Evolutionary conservation across 2,797 vertebrate genomes (phyloP).

Genomic region (Orientallactaga sibirica): DNA sequence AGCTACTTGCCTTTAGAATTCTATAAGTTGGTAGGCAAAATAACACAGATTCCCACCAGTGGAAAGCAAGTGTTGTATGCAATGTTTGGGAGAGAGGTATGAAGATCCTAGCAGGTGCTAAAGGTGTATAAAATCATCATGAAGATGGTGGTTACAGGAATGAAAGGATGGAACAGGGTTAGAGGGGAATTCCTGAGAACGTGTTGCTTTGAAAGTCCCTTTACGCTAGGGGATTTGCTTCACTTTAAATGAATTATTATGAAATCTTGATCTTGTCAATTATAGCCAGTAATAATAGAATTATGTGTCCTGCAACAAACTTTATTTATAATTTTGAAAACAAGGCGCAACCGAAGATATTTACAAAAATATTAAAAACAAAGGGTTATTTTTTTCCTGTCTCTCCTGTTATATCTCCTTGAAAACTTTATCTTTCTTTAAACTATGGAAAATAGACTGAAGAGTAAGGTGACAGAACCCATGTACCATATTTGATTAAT

Average conservation of each 20-base stretch:
- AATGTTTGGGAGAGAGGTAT: neutral
- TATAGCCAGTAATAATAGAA: neutral
- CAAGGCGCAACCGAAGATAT: conserved; percentile 22
- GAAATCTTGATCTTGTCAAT: conserved; percentile 40
- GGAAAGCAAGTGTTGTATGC: neutral
- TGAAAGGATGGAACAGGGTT: neutral
- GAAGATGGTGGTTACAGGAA: neutral
- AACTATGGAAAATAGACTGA: conserved; percentile 62
- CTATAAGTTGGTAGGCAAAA: neutral
- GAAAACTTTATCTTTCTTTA: conserved; percentile 63
- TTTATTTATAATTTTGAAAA: conserved; percentile 16
- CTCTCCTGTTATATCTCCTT: conserved; percentile 38
- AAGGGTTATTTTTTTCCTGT: conserved; percentile 14
- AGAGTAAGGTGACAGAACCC: conserved; percentile 65
- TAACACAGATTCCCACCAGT: neutral
- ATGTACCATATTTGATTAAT: conserved; percentile 68
- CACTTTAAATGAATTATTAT: conserved; percentile 41
- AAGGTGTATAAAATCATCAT: neutral
- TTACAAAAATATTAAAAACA: conserved; percentile 49
- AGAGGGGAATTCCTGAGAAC: conserved; percentile 25
- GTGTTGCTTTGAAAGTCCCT: conserved; percentile 13
- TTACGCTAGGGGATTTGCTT: neutral
- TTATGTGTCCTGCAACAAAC: neutral
- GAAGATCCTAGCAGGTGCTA: neutral
- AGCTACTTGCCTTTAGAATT: neutral